Conservation (phyloP, 2,113 vertebrate species). For the Mustela nigripes region DNA sequence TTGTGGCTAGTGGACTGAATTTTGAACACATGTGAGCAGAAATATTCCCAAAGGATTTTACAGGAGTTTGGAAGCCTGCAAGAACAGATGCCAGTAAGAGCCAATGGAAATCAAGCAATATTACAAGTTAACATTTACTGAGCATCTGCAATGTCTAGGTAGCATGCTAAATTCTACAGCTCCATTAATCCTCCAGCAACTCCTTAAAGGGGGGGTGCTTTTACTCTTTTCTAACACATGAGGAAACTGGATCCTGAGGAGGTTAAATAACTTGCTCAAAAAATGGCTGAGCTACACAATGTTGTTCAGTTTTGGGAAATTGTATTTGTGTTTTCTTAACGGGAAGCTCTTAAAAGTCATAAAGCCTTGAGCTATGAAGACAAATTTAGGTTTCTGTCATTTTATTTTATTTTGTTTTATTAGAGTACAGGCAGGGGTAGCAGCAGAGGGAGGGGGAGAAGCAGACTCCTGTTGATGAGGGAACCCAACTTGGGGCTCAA, state of each 20-base stretch:
- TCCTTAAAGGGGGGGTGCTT: neutral
- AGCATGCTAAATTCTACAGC: neutral
- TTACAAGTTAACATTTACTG: neutral
- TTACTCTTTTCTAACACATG: neutral
- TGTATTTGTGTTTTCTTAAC: neutral
- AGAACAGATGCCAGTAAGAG: neutral
- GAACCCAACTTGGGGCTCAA: neutral
- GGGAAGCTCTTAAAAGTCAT: neutral
- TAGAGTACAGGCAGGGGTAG: neutral
- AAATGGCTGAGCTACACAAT: neutral
- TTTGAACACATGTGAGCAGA: neutral
- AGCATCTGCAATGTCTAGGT: neutral
- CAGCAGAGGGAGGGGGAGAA: neutral
- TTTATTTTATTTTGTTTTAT: neutral
- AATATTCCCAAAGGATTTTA: neutral
- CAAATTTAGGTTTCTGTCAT: neutral
- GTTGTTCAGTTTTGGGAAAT: slow-evolving; percentile 7
- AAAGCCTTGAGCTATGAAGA: slow-evolving; percentile 35
- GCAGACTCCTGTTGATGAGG: neutral
- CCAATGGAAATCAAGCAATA: neutral
- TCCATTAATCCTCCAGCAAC: neutral
- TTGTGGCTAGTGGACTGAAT: neutral
- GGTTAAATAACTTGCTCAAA: neutral
- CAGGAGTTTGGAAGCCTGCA: neutral
- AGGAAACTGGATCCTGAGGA: neutral